These are phyloP conservation scores for Craniophora ligustri DNA, from an alignment of 2,888 invertebrate genomes.

Conservation along the genomic window DNA sequence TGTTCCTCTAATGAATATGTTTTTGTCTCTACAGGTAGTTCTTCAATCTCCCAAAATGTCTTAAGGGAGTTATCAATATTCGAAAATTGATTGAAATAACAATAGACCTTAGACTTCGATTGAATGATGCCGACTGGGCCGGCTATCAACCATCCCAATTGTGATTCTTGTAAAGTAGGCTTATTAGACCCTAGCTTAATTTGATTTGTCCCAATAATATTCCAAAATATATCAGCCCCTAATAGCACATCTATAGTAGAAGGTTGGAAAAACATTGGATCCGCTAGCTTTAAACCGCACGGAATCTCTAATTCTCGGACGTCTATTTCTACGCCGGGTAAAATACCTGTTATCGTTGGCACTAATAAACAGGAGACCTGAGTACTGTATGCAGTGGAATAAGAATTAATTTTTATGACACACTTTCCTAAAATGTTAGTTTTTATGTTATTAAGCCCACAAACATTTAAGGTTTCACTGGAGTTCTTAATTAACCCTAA, in stretches of 20 bases:
- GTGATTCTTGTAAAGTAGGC: conserved; percentile 3
- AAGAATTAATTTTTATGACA: conserved; percentile 6
- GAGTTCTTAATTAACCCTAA: not conserved
- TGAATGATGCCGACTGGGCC: not conserved
- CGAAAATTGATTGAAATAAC: not conserved
- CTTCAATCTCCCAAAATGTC: not conserved
- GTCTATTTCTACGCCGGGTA: not conserved
- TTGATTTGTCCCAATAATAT: not conserved
- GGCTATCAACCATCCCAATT: conserved; percentile 8
- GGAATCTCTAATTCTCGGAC: not conserved
- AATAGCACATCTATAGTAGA: not conserved
- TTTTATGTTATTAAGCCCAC: conserved; percentile 12
- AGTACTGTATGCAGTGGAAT: conserved; percentile 5
- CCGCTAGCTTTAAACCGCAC: not conserved
- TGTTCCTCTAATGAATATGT: not conserved
- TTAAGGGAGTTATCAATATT: not conserved
- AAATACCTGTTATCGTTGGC: conserved; percentile 7
- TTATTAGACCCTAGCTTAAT: conserved; percentile 1
- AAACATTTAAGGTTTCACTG: not conserved
- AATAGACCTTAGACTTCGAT: too few species aligned
- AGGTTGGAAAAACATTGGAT: conserved; percentile 1
- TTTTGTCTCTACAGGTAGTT: not conserved
- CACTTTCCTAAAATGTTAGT: conserved; percentile 23
- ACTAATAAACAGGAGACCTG: conserved; percentile 1
- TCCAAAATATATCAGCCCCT: conserved; percentile 11